Evolutionary conservation across 2,797 vertebrate species (phyloP), one percentile per base, ranked within the genome.

Genomic region (Oophaga sylvatica): DNA sequence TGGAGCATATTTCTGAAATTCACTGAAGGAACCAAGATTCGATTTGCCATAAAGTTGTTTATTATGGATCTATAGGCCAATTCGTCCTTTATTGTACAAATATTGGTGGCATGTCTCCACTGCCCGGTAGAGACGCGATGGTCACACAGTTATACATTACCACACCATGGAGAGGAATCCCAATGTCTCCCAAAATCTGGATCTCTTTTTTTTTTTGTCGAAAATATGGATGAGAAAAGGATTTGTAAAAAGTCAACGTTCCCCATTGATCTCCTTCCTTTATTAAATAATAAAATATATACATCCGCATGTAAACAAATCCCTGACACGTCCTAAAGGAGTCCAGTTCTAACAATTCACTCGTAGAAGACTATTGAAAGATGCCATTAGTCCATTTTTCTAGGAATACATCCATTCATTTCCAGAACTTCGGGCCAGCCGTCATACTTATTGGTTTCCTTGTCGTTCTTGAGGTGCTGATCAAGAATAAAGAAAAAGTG

Each of bases 381-480:
- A 8, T 56, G 62, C 20, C 26, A 57, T 87, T 94, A 95, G 6
- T 91, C 79, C 1, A 87, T 57, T 91, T 94, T 95, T 87, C 17
- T 91, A 80, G 96, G 95, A 88, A 94, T 91, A 20, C 97, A 99
- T 91, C 97, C 97, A 62, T 93, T 92, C 87, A 99, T 84, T 90
- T 97, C 95, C 86, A 95, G 91, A 70, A 93, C 59, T 80, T 93
- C 94, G 0, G 97, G 97, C 97, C 97, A 98, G 56, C 93, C 95
- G 0, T 95, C 94, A 0, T 96, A 99, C 73, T 93, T 87, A 88
- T 98, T 98, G 15, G 63, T 93, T 0, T 92, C 59, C 53, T 87
- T 62, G 48, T 94, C 80, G 35, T 95, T 97, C 90, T 94, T 94
- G 84, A 95, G 85, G 70, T 90, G 71, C 97, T 97, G 91, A 91